Evolutionary conservation across 1,140 invertebrate genomes (phyloP).

Genomic region (Ruditapes philippinarum): DNA sequence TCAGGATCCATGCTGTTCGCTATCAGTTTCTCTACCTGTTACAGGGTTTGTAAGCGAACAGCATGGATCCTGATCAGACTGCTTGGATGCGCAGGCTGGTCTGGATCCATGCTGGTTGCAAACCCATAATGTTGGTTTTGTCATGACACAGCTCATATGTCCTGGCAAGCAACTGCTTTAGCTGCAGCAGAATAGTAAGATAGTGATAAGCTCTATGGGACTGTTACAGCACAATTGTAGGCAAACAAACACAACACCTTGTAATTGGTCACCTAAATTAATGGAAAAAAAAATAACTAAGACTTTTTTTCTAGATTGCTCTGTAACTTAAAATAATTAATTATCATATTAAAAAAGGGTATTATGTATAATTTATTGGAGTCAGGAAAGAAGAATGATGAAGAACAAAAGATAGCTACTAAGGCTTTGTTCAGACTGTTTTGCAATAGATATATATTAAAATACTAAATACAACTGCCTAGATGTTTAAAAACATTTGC

Average conservation of each 20-base stretch:
- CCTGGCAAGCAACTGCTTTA: neutral
- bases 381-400: no score
- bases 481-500: neutral
- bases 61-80: no score
- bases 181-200: neutral
- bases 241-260: slow-evolving; percentile 33
- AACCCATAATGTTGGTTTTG: no score
- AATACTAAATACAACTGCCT: no score
- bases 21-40: no score
- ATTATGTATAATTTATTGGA: neutral
- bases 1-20: no score
- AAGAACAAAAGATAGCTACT: neutral
- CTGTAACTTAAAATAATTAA: no score
- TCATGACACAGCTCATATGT: no score
- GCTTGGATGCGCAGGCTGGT: no score
- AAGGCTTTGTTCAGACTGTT: neutral
- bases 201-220: slow-evolving; percentile 25
- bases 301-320: neutral
- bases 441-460: neutral
- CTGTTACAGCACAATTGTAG: slow-evolving; percentile 18
- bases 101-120: no score
- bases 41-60: no score
- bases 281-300: neutral
- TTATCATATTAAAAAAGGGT: neutral
- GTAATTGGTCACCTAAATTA: slow-evolving; percentile 24